Evolutionary conservation across 2,888 invertebrate genomes (phyloP).

Genomic region (Heteropelma amictum): DNA sequence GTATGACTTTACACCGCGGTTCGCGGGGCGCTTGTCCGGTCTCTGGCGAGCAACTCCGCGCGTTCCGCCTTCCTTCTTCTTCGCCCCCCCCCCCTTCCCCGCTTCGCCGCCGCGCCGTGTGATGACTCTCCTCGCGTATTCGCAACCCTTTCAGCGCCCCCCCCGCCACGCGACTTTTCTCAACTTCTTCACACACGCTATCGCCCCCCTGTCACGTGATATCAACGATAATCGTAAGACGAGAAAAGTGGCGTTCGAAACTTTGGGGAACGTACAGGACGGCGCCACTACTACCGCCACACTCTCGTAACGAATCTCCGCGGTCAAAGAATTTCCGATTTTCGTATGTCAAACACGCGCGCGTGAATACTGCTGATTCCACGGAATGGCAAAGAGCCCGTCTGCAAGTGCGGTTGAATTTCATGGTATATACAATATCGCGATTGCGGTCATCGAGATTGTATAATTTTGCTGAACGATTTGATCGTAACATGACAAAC

Average conservation of each 20-base stretch:
- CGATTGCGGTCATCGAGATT: not conserved
- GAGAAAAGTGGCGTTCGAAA: not conserved
- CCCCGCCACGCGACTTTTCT: not conserved
- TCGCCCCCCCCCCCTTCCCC: slow-evolving; percentile 36
- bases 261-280: slow-evolving; percentile 1
- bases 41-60: slow-evolving; percentile 25
- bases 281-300: slow-evolving; percentile 2
- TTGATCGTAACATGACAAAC: too few relatives aligned
- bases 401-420: slow-evolving; percentile 5
- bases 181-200: too few relatives aligned
- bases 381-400: too few relatives aligned
- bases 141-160: not conserved
- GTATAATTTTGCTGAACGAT: too few relatives aligned
- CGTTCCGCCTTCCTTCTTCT: slow-evolving; percentile 44
- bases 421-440: not conserved
- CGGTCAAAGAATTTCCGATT: not conserved
- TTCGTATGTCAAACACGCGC: slow-evolving; percentile 5
- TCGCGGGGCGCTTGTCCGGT: slow-evolving; percentile 56
- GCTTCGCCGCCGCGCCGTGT: slow-evolving; percentile 18
- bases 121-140: not conserved
- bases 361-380: too few relatives aligned
- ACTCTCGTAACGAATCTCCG: not conserved
- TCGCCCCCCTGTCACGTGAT: not conserved
- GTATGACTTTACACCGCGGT: slow-evolving; percentile 39
- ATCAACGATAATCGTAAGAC: slow-evolving; percentile 9